Base-by-base conservation (phyloP, 2,888 invertebrate species). In the Drosophila greeni region DNA sequence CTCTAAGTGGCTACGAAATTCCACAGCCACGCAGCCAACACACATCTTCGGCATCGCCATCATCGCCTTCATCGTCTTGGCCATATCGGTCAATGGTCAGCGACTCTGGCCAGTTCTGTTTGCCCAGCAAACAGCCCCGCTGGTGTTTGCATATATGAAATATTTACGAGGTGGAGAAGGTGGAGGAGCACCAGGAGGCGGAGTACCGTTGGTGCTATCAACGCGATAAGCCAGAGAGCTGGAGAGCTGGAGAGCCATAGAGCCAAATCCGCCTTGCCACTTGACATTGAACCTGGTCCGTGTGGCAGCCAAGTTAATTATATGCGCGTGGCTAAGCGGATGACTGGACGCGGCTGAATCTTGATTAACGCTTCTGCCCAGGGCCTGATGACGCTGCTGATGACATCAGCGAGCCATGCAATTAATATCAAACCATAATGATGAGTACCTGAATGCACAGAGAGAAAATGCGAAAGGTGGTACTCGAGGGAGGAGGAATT, bases 261-360 rank as follows among this genome's bases (percentile, higher is more conserved):
- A 81, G 73, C 62, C 78, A 72, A 68, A 67, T 67, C 69, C 68
- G 68, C 69, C 60, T 69, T 51, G 54, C 49, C 69, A 69, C 82
- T 78, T 78, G 78, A 78, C 78, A 78, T 82, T 78, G 78, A 80
- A 80, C 83, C 74, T 73, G 64, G 60, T 57, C 55, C 40, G 47
- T 37, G 66, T 76, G 80, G 79, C 80, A 73, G 84, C 82, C 84
- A 84, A 76, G 76, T 84, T 80, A 84, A 80, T 80, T 80, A 80
- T 70, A 82, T 82, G 79, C 77, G 80, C 80, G 76, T 79, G 82
- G 82, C 74, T 71, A 64, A 74, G 71, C 62, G 59, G 74, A 68
- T 73, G 76, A 66, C 69, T 61, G 73, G 70, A 68, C 54, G 78
- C 55, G 62, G 60, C 36, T 56, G 67, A 76, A 80, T 84, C 79